phyloP scores from a whole-genome alignment of 2,888 invertebrate genomes.

The Sipha maydis region DNA sequence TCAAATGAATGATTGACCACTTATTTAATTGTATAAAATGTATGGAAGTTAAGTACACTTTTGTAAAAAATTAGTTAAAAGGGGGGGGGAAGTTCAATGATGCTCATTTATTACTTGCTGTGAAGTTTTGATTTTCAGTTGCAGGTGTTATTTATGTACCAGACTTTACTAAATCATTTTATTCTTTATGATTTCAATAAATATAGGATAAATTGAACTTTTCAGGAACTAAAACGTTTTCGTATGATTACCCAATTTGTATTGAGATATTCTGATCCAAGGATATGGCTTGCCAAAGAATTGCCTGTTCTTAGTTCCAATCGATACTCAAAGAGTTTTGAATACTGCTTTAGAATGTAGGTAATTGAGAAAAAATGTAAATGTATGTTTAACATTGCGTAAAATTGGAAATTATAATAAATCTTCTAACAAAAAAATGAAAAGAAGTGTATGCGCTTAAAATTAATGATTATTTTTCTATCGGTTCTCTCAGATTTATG shows the following conservation, averaged over 20 bases:
- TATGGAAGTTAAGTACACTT: no score
- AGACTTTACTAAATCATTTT: not conserved
- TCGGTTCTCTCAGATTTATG: not conserved
- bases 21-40: no score
- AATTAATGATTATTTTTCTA: not conserved
- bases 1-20: no score
- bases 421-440: no score
- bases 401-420: not conserved
- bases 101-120: no score
- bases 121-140: no score
- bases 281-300: not conserved
- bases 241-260: slow-evolving; percentile 4
- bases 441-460: no score
- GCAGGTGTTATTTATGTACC: not conserved
- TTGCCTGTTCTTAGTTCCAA: not conserved
- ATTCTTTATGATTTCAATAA: not conserved
- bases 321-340: not conserved
- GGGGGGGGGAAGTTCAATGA: no score
- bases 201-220: not conserved
- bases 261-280: not conserved
- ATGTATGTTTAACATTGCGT: no score
- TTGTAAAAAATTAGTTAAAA: no score
- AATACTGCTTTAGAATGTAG: not conserved
- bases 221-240: not conserved
- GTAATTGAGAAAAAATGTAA: not conserved